Conservation (phyloP, 2,113 vertebrate species). For the Alouatta palliata region DNA sequence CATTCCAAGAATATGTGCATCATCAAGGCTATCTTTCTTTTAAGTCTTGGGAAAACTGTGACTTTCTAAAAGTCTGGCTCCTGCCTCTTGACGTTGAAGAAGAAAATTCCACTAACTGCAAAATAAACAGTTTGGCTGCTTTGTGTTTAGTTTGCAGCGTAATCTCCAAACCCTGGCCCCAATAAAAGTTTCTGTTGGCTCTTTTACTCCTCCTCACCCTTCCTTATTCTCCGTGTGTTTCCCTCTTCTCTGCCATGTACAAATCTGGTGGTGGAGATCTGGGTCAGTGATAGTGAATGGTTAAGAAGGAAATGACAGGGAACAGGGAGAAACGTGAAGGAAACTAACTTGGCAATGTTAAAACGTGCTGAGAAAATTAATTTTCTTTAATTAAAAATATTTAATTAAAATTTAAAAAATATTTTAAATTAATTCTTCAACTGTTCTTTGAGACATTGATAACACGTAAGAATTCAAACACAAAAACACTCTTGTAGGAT, state of each 20-base stretch:
- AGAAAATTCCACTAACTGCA: conserved; percentile 58
- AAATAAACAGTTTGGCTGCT: conserved; percentile 43
- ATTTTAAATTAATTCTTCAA: not conserved
- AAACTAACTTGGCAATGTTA: not conserved
- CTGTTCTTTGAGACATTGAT: not conserved
- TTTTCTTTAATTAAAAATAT: not conserved
- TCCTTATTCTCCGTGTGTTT: not conserved
- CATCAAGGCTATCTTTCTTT: conserved; percentile 42
- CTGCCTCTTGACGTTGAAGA: conserved; percentile 26
- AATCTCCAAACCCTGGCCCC: conserved; percentile 36
- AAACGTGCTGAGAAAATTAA: not conserved
- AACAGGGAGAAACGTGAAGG: not conserved
- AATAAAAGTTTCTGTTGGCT: conserved; percentile 56
- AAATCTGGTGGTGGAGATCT: conserved; percentile 36
- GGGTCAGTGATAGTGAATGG: conserved; percentile 29
- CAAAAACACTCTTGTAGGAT: not conserved
- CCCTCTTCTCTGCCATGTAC: conserved; percentile 2
- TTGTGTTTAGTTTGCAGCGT: conserved; percentile 6
- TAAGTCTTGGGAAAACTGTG: conserved; percentile 54
- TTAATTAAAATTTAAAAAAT: not conserved
- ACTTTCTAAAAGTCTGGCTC: conserved; percentile 45
- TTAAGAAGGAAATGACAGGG: conserved; percentile 9
- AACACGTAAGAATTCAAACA: not conserved
- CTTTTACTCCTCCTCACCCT: conserved; percentile 24
- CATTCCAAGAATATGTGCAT: not conserved